Conservation (phyloP, 2,888 invertebrate genomes). For the Acleris sparsana region DNA sequence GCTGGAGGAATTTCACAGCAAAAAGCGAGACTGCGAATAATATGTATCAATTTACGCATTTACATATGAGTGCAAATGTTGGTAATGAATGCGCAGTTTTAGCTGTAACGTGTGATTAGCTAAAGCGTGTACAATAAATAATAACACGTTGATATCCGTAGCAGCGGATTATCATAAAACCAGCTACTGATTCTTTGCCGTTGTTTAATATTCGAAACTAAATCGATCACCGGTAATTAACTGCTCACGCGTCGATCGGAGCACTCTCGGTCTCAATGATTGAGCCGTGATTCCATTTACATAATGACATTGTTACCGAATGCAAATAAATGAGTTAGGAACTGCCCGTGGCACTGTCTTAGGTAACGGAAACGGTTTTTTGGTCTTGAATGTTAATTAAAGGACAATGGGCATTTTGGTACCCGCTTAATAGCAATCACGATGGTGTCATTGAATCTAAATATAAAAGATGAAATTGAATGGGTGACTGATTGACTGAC, state of each 20-base stretch:
- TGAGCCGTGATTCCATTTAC: slow-evolving; percentile 58
- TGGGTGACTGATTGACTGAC: no score
- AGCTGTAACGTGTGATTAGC: slow-evolving; percentile 28
- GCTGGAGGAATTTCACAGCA: background rate
- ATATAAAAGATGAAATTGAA: no score
- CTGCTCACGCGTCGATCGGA: slow-evolving; percentile 60
- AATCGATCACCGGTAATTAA: slow-evolving; percentile 50
- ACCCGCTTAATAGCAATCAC: no score
- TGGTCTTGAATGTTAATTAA: background rate
- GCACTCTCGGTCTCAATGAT: slow-evolving; percentile 68
- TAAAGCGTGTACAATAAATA: slow-evolving; percentile 32
- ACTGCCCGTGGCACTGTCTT: slow-evolving; percentile 20
- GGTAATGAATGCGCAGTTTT: background rate
- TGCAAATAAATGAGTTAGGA: slow-evolving; percentile 64
- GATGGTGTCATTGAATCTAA: no score
- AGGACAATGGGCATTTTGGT: no score
- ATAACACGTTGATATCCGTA: slow-evolving; percentile 36
- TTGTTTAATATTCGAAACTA: slow-evolving; percentile 44
- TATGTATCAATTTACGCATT: slow-evolving; percentile 9
- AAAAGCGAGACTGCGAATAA: background rate
- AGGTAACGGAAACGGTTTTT: background rate
- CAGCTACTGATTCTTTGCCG: slow-evolving; percentile 50
- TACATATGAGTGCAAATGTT: background rate
- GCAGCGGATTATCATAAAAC: slow-evolving; percentile 45
- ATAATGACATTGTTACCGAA: slow-evolving; percentile 76